phyloP scores from a whole-genome alignment of 2,888 invertebrate genomes.

The Bombyx huttoni region DNA sequence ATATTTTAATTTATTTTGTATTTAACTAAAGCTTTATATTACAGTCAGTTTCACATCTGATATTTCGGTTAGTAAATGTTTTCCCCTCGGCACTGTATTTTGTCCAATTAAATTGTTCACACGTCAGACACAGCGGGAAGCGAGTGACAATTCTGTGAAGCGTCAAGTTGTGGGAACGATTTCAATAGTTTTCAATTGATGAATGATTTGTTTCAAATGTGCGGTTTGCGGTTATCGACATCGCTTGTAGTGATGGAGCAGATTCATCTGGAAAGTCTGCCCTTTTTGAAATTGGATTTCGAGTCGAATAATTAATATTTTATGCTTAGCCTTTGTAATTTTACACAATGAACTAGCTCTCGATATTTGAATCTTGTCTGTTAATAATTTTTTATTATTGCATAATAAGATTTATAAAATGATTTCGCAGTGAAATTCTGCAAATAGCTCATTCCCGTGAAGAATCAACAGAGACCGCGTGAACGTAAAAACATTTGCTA shows the following conservation, averaged over 20 bases:
- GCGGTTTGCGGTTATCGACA: not conserved
- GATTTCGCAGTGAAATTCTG: too few relatives aligned
- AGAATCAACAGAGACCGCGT: not conserved
- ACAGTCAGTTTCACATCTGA: conserved; percentile 24
- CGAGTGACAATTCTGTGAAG: conserved; percentile 18
- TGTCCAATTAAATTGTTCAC: conserved; percentile 66
- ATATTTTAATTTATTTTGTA: too few relatives aligned
- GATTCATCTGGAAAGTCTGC: not conserved
- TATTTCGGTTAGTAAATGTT: conserved; percentile 26
- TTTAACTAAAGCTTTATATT: not conserved
- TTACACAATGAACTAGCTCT: not conserved
- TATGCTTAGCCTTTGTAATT: too few relatives aligned
- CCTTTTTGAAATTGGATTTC: too few relatives aligned
- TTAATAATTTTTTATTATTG: too few relatives aligned
- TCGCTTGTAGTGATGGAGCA: conserved; percentile 7
- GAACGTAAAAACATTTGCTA: not conserved
- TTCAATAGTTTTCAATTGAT: conserved; percentile 21
- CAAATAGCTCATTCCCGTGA: too few relatives aligned
- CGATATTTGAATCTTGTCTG: not conserved
- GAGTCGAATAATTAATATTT: too few relatives aligned
- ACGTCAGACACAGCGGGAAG: conserved; percentile 55
- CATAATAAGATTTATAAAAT: too few relatives aligned
- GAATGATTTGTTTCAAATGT: conserved; percentile 16
- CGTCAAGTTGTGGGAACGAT: conserved; percentile 18
- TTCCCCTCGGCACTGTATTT: conserved; percentile 31